Evolutionary conservation across 1,140 invertebrate species (phyloP).

Genomic region (Drosophila tristis): DNA sequence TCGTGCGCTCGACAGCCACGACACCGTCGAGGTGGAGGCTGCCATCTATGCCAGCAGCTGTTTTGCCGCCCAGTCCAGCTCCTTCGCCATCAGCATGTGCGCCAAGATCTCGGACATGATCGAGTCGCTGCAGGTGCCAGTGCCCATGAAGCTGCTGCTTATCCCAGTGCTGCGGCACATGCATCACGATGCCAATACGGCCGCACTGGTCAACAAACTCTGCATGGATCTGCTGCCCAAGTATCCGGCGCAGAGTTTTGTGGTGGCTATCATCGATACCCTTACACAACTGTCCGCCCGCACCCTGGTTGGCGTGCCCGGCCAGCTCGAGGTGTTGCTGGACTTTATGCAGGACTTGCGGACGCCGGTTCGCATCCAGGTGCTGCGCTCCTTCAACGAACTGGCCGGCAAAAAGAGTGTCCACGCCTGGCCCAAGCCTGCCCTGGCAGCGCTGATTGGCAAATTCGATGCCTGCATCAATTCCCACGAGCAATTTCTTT

Average conservation of each 20-base stretch:
- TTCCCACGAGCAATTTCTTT: slow-evolving; percentile 73
- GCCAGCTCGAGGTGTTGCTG: slow-evolving; percentile 89
- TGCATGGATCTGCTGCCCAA: slow-evolving; percentile 93
- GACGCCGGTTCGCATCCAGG: slow-evolving; percentile 89
- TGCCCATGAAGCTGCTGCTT: slow-evolving; percentile 95
- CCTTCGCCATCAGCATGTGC: slow-evolving; percentile 98
- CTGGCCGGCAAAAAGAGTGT: slow-evolving; percentile 90
- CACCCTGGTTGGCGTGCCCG: slow-evolving; percentile 95
- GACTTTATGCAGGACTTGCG: slow-evolving; percentile 86
- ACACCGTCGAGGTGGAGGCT: slow-evolving; percentile 97
- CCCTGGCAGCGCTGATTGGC: slow-evolving; percentile 87
- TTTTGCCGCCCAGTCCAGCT: slow-evolving; percentile 96
- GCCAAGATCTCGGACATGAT: slow-evolving; percentile 98
- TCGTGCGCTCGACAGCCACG: slow-evolving; percentile 96
- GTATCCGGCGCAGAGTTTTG: slow-evolving; percentile 95
- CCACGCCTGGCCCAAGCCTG: slow-evolving; percentile 91
- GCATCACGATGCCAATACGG: slow-evolving; percentile 95
- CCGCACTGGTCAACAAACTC: slow-evolving; percentile 91
- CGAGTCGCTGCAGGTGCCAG: slow-evolving; percentile 94
- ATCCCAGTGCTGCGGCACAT: slow-evolving; percentile 97
- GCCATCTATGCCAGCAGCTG: slow-evolving; percentile 97
- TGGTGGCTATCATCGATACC: slow-evolving; percentile 93
- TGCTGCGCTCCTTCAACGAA: slow-evolving; percentile 90
- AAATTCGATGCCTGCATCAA: slow-evolving; percentile 78
- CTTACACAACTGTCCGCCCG: slow-evolving; percentile 94